A percentile compares a stretch with the other conserved stretches of the same genome.
These are phyloP conservation scores for Mormyrus hasselquistii DNA, from an alignment of 2,797 vertebrate species.

Conservation along the genomic window DNA sequence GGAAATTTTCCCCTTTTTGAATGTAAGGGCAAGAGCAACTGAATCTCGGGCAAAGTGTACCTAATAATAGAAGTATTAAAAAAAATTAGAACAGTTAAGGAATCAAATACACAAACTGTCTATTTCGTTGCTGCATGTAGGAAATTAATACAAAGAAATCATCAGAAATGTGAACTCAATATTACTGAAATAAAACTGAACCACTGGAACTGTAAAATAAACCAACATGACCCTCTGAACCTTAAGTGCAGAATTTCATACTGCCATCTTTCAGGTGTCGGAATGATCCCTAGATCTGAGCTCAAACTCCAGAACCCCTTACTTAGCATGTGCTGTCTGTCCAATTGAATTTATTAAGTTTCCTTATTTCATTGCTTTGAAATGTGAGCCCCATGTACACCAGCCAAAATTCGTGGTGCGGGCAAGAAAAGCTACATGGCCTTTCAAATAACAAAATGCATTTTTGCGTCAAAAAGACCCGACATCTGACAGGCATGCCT, in stretches of 20 bases:
- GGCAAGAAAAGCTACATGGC: background rate
- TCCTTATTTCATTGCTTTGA: background rate
- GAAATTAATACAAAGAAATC: background rate
- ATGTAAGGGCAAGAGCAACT: background rate
- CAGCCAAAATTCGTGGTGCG: background rate
- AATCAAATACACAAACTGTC: background rate
- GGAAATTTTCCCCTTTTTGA: background rate
- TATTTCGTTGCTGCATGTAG: background rate
- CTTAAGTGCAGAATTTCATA: background rate
- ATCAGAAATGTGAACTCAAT: background rate
- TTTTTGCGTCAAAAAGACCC: background rate
- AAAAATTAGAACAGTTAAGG: background rate
- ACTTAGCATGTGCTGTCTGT: background rate
- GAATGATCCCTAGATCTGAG: background rate
- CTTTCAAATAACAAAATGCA: background rate
- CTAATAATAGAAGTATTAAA: background rate
- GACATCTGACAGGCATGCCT: background rate
- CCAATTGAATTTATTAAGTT: background rate
- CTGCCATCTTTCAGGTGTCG: background rate
- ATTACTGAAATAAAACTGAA: background rate
- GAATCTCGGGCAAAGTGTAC: background rate
- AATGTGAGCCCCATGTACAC: background rate
- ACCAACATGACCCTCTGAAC: background rate
- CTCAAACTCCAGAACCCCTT: background rate
- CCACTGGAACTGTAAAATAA: background rate